Percentiles rank a stretch among this genome's conserved stretches.
These are phyloP conservation scores for Enteromius fasciolatus DNA, from an alignment of 2,797 vertebrate species.

Conservation along the genomic window DNA sequence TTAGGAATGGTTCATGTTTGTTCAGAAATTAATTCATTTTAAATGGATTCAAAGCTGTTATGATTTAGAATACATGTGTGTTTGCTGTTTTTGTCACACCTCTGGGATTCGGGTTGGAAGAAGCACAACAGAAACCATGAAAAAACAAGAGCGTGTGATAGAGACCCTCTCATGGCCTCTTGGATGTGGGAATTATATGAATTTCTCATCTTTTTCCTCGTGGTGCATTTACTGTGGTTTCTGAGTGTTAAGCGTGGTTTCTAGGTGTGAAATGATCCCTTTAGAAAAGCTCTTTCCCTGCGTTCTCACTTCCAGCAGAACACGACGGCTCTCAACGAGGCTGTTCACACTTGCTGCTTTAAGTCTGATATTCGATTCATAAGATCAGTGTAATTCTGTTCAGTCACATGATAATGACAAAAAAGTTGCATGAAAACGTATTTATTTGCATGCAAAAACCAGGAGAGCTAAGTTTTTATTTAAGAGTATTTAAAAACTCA, in stretches of 20 bases:
- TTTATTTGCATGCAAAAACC: not conserved
- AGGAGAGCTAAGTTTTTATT: not conserved
- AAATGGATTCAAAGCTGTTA: slow-evolving; percentile 1
- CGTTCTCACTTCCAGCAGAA: slow-evolving; percentile 9
- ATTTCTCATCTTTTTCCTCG: not conserved
- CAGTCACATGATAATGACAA: slow-evolving; percentile 9
- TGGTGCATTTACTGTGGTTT: slow-evolving; percentile 11
- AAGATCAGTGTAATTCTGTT: slow-evolving; percentile 15
- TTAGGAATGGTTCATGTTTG: not conserved
- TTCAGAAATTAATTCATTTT: not conserved
- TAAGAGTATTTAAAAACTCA: not conserved
- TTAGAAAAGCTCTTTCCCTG: slow-evolving; percentile 34
- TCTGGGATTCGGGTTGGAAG: not conserved
- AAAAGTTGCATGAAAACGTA: not conserved
- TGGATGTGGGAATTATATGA: not conserved
- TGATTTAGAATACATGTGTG: not conserved
- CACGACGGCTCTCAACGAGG: not conserved
- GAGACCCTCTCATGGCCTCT: not conserved
- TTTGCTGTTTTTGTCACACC: not conserved
- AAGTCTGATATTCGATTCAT: not conserved
- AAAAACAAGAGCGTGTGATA: not conserved
- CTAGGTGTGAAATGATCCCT: slow-evolving; percentile 51
- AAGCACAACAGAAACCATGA: not conserved
- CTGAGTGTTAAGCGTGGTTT: slow-evolving; percentile 31
- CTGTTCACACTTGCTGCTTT: slow-evolving; percentile 40